A percentile compares a stretch with the other conserved stretches of the same genome.
Evolutionary conservation across 2,888 invertebrate genomes (phyloP).

Genomic region (Troilus luridus): DNA sequence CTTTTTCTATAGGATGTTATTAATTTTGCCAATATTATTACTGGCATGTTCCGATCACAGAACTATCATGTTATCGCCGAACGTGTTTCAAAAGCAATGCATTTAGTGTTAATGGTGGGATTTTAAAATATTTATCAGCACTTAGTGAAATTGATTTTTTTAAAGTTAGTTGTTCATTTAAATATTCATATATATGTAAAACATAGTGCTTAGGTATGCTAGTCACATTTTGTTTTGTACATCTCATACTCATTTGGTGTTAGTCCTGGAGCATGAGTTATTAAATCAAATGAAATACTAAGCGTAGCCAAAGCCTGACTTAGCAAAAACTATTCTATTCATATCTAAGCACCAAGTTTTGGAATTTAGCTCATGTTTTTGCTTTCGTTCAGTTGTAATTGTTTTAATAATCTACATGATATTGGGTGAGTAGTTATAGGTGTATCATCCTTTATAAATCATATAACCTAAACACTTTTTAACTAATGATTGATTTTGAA

Average conservation of each 20-base stretch:
- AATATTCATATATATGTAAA: background rate
- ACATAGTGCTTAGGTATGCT: background rate
- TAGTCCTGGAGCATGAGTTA: background rate
- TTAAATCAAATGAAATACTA: background rate
- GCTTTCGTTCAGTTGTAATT: background rate
- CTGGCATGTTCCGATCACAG: background rate
- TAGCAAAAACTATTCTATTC: background rate
- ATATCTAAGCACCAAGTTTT: constrained; percentile 18
- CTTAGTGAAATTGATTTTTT: background rate
- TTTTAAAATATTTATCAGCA: background rate
- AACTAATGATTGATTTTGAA: background rate
- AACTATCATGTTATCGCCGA: background rate
- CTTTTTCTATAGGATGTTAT: background rate
- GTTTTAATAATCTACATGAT: constrained; percentile 27
- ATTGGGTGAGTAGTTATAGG: background rate
- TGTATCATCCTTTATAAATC: background rate
- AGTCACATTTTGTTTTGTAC: background rate
- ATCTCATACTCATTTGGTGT: background rate
- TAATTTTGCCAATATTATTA: background rate
- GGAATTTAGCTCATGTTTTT: background rate
- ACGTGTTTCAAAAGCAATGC: background rate
- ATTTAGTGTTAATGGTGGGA: background rate
- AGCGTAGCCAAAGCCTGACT: background rate
- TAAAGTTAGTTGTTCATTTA: constrained; percentile 1
- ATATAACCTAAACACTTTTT: background rate